Conservation (phyloP, 2,888 invertebrate species). For the Sialis fuliginosa region DNA sequence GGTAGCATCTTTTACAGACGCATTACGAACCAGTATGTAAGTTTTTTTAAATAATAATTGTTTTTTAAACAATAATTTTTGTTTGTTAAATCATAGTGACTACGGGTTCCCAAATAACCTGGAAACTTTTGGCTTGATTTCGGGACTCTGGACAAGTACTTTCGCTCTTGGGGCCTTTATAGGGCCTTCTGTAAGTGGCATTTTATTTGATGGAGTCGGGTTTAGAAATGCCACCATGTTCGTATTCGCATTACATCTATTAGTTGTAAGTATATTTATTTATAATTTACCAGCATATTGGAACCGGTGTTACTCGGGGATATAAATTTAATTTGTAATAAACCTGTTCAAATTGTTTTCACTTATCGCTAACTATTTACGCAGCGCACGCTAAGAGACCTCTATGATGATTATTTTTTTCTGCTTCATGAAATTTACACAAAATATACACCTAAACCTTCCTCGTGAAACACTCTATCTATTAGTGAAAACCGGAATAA, state of each 20-base stretch:
- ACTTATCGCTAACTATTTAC: too few relatives aligned
- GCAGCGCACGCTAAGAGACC: too few relatives aligned
- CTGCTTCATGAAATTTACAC: too few relatives aligned
- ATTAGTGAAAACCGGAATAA: too few relatives aligned
- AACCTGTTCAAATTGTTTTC: too few relatives aligned
- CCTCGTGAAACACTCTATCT: too few relatives aligned
- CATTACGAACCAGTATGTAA: conserved; percentile 64
- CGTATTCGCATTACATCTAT: conserved; percentile 42
- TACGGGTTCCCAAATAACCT: conserved; percentile 67
- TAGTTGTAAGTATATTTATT: conserved; percentile 35
- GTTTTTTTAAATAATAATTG: conserved; percentile 18
- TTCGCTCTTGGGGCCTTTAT: conserved; percentile 79
- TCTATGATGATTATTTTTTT: too few relatives aligned
- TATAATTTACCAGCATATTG: too few relatives aligned
- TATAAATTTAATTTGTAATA: too few relatives aligned
- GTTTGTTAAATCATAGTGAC: conserved; percentile 25
- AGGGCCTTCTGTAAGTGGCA: conserved; percentile 59
- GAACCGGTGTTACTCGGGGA: too few relatives aligned
- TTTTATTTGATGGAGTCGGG: conserved; percentile 53
- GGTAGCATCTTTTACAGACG: conserved; percentile 74
- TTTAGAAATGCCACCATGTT: conserved; percentile 55
- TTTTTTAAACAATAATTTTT: background rate
- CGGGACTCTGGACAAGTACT: conserved; percentile 79
- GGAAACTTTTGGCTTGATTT: conserved; percentile 76
- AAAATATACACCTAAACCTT: too few relatives aligned